Evolutionary conservation across 2,113 vertebrate genomes (phyloP).

Genomic region (Cyprinodon brontotheroides): DNA sequence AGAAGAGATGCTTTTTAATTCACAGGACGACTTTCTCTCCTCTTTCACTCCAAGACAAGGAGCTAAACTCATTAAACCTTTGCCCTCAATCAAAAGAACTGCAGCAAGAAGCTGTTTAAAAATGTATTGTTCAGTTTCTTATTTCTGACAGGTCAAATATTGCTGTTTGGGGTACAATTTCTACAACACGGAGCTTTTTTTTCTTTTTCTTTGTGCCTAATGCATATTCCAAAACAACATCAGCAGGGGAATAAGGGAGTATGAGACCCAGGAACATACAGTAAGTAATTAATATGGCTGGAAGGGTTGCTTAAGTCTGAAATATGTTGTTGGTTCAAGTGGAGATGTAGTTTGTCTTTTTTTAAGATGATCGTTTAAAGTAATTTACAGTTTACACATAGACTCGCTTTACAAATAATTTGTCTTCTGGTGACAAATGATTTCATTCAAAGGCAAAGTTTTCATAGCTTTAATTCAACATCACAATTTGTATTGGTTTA

Average conservation of each 20-base stretch:
- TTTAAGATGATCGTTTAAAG: no score
- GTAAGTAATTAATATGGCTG: no score
- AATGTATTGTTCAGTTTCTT: background rate
- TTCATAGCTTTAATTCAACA: background rate
- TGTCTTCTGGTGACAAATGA: background rate
- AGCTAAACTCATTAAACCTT: background rate
- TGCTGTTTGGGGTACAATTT: background rate
- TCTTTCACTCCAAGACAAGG: background rate
- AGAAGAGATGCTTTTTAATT: background rate
- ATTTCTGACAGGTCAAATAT: background rate
- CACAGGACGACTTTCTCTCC: background rate
- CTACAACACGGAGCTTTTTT: background rate
- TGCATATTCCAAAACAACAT: background rate
- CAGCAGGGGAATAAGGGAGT: background rate
- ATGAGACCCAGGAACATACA: background rate
- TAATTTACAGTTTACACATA: background rate
- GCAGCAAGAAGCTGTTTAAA: background rate
- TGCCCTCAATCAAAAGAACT: background rate
- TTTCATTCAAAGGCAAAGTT: background rate
- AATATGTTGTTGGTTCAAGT: no score
- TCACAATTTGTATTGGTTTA: background rate
- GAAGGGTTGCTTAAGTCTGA: no score
- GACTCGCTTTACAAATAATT: background rate
- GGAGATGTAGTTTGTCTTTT: no score
- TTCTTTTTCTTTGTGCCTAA: background rate